A percentile compares a stretch with the other conserved stretches of the same genome.
Conservation (phyloP, 2,888 invertebrate genomes). For the Cheilosia impressa region DNA sequence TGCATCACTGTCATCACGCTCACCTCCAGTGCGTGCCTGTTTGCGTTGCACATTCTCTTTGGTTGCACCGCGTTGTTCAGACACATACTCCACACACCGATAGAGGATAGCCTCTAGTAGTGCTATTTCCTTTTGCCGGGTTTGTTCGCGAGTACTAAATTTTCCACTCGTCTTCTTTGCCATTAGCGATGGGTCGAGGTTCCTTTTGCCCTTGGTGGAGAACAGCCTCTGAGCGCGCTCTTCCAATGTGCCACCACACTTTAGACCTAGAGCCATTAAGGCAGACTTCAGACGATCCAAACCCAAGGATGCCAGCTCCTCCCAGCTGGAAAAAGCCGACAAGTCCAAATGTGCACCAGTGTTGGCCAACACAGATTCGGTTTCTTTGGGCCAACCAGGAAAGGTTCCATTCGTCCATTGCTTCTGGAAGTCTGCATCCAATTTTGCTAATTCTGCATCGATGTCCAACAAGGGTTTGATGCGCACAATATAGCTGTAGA, state of each 20-base stretch:
- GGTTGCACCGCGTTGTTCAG: slow-evolving; percentile 94
- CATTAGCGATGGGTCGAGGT: slow-evolving; percentile 94
- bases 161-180: slow-evolving; percentile 92
- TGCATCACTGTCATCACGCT: slow-evolving; percentile 95
- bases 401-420: slow-evolving; percentile 96
- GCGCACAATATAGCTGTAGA: slow-evolving; percentile 91
- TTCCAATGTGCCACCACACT: slow-evolving; percentile 99
- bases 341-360: slow-evolving; percentile 98
- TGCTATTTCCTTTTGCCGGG: slow-evolving; percentile 94
- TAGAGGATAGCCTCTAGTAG: slow-evolving; percentile 95
- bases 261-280: slow-evolving; percentile 96
- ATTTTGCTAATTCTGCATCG: slow-evolving; percentile 90
- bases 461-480: slow-evolving; percentile 94
- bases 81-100: slow-evolving; percentile 92
- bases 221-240: slow-evolving; percentile 98
- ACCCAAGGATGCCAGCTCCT: slow-evolving; percentile 98
- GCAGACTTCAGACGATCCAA: slow-evolving; percentile 98
- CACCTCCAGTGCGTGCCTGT: slow-evolving; percentile 97
- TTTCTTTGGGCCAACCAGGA: slow-evolving; percentile 99
- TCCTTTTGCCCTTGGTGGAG: slow-evolving; percentile 96
- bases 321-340: slow-evolving; percentile 98
- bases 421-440: slow-evolving; percentile 91
- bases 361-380: slow-evolving; percentile 95
- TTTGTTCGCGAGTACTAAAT: slow-evolving; percentile 84
- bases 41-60: slow-evolving; percentile 99